Percentiles rank a stretch among this genome's conserved stretches.
Conservation (phyloP, 1,140 invertebrate genomes). For the Papilio helenus region DNA sequence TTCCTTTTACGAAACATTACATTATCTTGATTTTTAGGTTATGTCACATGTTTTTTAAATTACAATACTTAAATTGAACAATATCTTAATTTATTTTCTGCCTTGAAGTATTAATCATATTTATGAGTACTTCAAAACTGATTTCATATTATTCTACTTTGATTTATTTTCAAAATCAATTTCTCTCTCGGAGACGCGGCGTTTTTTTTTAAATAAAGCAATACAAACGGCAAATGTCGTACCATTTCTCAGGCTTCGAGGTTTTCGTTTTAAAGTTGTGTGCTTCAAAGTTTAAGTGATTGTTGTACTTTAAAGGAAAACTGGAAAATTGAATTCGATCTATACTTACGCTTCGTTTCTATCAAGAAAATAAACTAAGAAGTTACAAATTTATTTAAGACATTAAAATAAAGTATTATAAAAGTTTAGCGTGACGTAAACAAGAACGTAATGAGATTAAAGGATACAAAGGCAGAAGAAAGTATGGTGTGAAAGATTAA, state of each 20-base stretch:
- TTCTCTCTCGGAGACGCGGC: neutral
- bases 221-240: neutral
- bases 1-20: no score
- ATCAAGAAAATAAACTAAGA: neutral
- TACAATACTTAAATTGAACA: no score
- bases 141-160: neutral
- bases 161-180: neutral
- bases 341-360: neutral
- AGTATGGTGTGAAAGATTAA: no score
- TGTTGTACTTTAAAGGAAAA: conserved; percentile 1
- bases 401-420: neutral
- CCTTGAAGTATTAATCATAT: neutral
- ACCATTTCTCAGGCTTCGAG: neutral
- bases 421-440: neutral
- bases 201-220: conserved; percentile 18
- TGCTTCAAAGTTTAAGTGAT: conserved; percentile 20
- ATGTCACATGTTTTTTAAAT: no score
- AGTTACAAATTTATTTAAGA: neutral
- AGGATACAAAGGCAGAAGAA: neutral
- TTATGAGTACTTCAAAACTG: neutral
- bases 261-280: neutral
- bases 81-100: neutral
- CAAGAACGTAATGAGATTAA: neutral
- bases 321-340: conserved; percentile 9
- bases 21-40: no score